A percentile compares a stretch with the other conserved stretches of the same genome.
phyloP scores from a whole-genome alignment of 2,113 vertebrate species.

The Callipepla squamata region DNA sequence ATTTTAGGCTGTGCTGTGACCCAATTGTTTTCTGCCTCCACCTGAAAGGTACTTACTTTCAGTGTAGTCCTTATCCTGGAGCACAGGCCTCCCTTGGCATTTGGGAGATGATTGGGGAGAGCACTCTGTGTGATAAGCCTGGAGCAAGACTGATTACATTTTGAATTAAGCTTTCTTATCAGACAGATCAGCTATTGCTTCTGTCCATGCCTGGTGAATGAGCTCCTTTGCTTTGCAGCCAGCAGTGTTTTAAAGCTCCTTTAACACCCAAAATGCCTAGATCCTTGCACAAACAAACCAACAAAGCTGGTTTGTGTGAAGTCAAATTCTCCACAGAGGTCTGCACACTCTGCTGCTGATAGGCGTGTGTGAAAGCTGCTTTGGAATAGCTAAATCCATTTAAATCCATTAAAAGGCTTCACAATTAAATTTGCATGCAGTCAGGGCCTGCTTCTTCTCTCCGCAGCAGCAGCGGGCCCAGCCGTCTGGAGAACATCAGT shows the following conservation, averaged over 20 bases:
- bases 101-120: background rate
- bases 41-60: background rate
- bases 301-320: conserved; percentile 21
- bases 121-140: background rate
- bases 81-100: background rate
- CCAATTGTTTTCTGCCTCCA: background rate
- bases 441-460: background rate
- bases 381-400: conserved; percentile 50
- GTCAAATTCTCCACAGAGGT: conserved; percentile 20
- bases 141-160: background rate
- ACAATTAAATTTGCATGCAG: conserved; percentile 51
- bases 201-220: background rate
- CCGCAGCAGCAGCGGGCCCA: background rate
- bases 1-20: background rate
- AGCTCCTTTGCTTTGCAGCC: conserved; percentile 1
- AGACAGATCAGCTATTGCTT: background rate
- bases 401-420: conserved; percentile 46
- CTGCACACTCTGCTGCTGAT: conserved; percentile 28
- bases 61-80: background rate
- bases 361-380: background rate
- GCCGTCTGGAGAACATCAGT: background rate
- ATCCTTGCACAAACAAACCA: conserved; percentile 22
- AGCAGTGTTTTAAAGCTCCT: conserved; percentile 9
- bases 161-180: background rate
- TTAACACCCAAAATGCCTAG: background rate